Evolutionary conservation across 2,113 vertebrate species (phyloP).

Genomic region (Pelodiscus sinensis): DNA sequence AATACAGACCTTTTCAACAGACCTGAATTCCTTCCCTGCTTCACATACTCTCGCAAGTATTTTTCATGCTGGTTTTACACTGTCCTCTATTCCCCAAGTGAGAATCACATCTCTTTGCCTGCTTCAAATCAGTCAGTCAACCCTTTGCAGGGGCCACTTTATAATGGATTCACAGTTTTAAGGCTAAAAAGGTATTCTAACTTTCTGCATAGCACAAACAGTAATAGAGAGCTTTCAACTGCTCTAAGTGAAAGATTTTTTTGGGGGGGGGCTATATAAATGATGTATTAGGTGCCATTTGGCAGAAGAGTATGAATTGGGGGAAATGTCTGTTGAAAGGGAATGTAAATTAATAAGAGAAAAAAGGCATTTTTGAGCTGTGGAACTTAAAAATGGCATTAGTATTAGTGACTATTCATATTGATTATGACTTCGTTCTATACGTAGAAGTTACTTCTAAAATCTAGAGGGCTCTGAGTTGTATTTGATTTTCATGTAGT

Average conservation of each 20-base stretch:
- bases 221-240: background rate
- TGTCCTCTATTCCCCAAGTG: background rate
- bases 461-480: background rate
- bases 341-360: background rate
- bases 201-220: background rate
- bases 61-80: background rate
- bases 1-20: background rate
- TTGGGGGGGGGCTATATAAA: too few species aligned
- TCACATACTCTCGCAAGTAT: too few species aligned
- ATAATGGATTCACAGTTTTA: background rate
- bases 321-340: background rate
- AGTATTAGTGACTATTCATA: background rate
- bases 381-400: background rate
- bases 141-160: background rate
- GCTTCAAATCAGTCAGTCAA: background rate
- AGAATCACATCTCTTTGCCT: background rate
- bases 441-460: conserved; percentile 3
- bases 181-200: background rate
- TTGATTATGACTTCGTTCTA: conserved; percentile 1
- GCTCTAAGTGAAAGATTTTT: background rate
- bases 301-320: background rate
- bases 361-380: background rate
- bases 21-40: accelerated
- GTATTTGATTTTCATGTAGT: background rate
- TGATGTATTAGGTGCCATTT: background rate